Conservation (phyloP, 2,888 invertebrate species). For the Plemyria rubiginata region DNA sequence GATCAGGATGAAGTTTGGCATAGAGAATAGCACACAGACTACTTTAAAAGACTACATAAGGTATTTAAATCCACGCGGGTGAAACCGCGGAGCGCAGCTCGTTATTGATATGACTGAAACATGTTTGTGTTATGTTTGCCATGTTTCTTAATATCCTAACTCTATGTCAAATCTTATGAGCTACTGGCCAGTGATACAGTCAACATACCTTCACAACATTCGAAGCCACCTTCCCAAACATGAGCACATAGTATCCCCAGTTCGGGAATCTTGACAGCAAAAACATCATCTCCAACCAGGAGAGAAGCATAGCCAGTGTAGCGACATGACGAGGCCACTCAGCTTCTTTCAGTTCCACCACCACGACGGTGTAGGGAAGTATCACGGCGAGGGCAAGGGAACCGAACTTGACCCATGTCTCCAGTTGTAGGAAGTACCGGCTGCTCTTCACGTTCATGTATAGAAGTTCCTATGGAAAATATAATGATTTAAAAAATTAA, state of each 20-base stretch:
- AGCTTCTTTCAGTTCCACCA: slow-evolving; percentile 46
- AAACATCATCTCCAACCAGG: slow-evolving; percentile 85
- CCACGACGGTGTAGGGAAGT: slow-evolving; percentile 65
- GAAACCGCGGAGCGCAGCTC: no score
- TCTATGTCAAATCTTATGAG: background rate
- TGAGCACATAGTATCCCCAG: slow-evolving; percentile 85
- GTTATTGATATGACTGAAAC: no score
- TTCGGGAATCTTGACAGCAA: slow-evolving; percentile 83
- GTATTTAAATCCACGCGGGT: no score
- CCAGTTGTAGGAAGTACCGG: slow-evolving; percentile 80
- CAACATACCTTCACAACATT: slow-evolving; percentile 80
- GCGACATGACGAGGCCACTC: slow-evolving; percentile 81
- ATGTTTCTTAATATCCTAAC: no score
- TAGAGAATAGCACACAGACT: no score
- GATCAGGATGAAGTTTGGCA: no score
- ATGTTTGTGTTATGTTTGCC: no score
- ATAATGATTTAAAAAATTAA: background rate
- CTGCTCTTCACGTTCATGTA: slow-evolving; percentile 78
- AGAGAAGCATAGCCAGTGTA: slow-evolving; percentile 78
- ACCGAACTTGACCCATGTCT: slow-evolving; percentile 84
- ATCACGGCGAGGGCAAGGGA: slow-evolving; percentile 74
- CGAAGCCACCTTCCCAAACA: slow-evolving; percentile 85
- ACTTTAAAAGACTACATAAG: no score
- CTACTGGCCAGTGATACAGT: no score
- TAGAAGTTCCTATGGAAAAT: slow-evolving; percentile 72